Evolutionary conservation across 2,888 invertebrate species (phyloP), one percentile per base, ranked within the genome.

Genomic region (Eupithecia pulchellata): DNA sequence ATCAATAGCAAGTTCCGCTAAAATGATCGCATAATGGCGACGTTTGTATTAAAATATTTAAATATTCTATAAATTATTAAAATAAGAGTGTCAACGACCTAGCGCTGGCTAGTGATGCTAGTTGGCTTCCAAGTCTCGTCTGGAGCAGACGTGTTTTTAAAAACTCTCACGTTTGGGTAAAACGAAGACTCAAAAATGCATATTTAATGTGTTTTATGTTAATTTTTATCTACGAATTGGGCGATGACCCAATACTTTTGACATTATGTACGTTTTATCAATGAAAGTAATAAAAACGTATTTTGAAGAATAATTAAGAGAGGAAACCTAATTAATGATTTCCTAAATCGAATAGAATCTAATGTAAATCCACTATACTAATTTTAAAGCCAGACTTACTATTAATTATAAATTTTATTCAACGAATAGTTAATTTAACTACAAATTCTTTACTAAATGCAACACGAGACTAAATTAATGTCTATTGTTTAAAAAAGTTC

Each of bases 11-110:
- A 52, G 61, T 61, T 34, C 34, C 61, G 61, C 42, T 34, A 61
- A 61, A 61, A 61, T 61, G 42, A 64, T 61, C 39, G 66, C 66
- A 71, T 68, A 62, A 73, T 71, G 72, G 70, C 34, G 57, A 60
- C 60, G 58, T 69, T 71, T 73, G 47, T 68, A 73, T 75, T 71
- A 70, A 78, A 67, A 66, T 78, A 78, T 78, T 77, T 74, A 75
- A 78, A 78, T 78, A 72, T 71, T 67, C n/a, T 70, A 77, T 77
- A 75, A 69, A 75, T 77, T 75, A 78, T 75, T 75, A 60, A 75
- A 74, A 71, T 71, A 62, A 63, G 39, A 55, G 30, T 67, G 77
- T 77, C 78, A 77, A 71, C 52, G 77, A 78, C 75, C 77, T 27
- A 42, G 57, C 58, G 27, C 14, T 60, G 73, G 61, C 69, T 75